These are phyloP conservation scores for Therioaphis trifolii DNA, from an alignment of 2,888 invertebrate species.

Conservation along the genomic window DNA sequence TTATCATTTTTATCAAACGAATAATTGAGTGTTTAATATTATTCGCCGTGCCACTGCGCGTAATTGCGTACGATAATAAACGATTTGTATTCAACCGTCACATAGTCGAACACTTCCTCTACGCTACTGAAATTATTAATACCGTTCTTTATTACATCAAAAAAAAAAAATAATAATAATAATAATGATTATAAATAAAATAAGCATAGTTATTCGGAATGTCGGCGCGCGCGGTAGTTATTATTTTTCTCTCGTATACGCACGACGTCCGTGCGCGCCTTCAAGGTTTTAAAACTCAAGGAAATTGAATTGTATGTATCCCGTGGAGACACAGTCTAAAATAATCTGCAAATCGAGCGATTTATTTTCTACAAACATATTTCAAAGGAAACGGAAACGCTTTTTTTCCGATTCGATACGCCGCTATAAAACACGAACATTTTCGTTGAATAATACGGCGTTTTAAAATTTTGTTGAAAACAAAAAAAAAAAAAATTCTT, in stretches of 20 bases:
- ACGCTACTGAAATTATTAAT: slow-evolving; percentile 40
- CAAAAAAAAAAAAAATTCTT: not conserved
- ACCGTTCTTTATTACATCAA: not conserved
- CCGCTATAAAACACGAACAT: not conserved
- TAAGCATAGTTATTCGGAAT: no score
- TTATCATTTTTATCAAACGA: no score
- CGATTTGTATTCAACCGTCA: slow-evolving; percentile 26
- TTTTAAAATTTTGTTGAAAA: no score
- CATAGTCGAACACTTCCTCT: slow-evolving; percentile 38
- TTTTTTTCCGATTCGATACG: not conserved
- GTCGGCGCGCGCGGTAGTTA: not conserved
- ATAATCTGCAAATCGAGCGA: not conserved
- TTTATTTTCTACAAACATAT: slow-evolving; percentile 15
- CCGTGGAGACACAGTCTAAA: not conserved
- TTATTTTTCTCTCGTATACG: slow-evolving; percentile 42
- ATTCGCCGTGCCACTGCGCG: not conserved
- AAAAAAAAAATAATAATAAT: no score
- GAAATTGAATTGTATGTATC: slow-evolving; percentile 20
- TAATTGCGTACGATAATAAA: not conserved
- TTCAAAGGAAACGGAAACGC: slow-evolving; percentile 8
- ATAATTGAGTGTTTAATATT: not conserved
- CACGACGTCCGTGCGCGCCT: not conserved
- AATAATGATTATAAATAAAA: no score
- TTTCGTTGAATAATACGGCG: not conserved
- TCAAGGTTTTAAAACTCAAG: slow-evolving; percentile 21